Evolutionary conservation across 2,797 vertebrate genomes (phyloP).

Genomic region (Pygocentrus nattereri): DNA sequence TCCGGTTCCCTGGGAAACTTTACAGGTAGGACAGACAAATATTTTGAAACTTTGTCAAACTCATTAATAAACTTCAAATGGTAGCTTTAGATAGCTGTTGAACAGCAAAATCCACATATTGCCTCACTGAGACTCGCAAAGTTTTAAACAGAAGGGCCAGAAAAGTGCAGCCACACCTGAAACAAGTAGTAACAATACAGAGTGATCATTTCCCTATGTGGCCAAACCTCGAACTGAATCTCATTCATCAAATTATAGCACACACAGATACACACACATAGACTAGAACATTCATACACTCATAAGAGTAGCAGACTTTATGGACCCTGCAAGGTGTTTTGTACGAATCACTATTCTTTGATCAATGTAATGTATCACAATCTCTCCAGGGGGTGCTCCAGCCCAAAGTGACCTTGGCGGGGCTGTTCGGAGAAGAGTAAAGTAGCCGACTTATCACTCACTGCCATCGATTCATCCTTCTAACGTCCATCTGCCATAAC

Average conservation of each 20-base stretch:
- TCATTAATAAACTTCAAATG: slow-evolving; percentile 46
- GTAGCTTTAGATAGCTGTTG: slow-evolving; percentile 15
- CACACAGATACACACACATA: neutral
- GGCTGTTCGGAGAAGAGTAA: slow-evolving; percentile 72
- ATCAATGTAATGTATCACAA: slow-evolving; percentile 54
- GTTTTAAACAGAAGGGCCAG: neutral
- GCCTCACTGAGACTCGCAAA: slow-evolving; percentile 2
- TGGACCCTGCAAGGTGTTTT: slow-evolving; percentile 17
- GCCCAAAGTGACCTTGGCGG: slow-evolving; percentile 79
- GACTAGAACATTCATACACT: slow-evolving; percentile 61
- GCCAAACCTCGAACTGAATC: slow-evolving; percentile 10
- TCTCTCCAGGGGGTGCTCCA: slow-evolving; percentile 59
- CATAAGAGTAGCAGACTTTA: neutral
- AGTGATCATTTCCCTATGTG: slow-evolving; percentile 42
- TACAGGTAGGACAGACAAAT: slow-evolving; percentile 59
- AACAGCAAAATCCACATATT: slow-evolving; percentile 14
- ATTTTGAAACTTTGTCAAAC: slow-evolving; percentile 56
- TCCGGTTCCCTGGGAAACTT: slow-evolving; percentile 56
- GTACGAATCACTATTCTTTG: slow-evolving; percentile 52
- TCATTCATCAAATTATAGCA: slow-evolving; percentile 36
- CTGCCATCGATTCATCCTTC: slow-evolving; percentile 83
- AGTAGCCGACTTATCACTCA: slow-evolving; percentile 84
- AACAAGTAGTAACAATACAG: neutral
- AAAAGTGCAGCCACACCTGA: slow-evolving; percentile 19
- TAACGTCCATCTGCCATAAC: slow-evolving; percentile 85